Conservation (phyloP, 2,888 invertebrate species). For the Plemyria rubiginata region DNA sequence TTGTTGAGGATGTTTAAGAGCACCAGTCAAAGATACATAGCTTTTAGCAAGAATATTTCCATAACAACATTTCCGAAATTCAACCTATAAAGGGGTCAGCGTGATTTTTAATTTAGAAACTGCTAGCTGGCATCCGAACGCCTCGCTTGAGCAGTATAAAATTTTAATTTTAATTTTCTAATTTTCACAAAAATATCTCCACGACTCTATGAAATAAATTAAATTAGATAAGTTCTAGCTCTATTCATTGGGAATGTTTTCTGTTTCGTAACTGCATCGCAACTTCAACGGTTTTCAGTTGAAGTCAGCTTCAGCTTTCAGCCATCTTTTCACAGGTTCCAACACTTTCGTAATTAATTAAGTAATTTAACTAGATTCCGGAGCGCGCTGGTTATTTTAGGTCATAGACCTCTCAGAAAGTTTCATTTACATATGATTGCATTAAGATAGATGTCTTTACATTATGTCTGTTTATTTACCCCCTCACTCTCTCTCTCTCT, state of each 20-base stretch:
- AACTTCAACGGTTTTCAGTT: conserved; percentile 15
- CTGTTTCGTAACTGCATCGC: conserved; percentile 16
- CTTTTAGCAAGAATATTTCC: no score
- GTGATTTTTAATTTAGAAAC: no score
- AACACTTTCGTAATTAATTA: conserved; percentile 22
- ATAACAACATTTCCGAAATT: no score
- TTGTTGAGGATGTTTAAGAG: no score
- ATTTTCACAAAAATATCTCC: not conserved
- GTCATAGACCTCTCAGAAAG: not conserved
- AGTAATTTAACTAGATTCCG: conserved; percentile 26
- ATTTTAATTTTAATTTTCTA: not conserved
- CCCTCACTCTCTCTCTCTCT: no score
- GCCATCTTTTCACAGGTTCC: conserved; percentile 17
- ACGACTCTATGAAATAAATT: conserved; percentile 5
- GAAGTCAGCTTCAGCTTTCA: conserved; percentile 1
- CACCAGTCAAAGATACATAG: no score
- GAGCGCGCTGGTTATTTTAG: conserved; percentile 1
- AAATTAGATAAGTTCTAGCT: conserved; percentile 15
- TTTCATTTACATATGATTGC: no score
- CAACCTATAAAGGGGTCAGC: no score
- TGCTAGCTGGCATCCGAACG: no score
- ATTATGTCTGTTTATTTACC: no score
- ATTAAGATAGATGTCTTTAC: no score
- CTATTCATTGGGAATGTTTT: conserved; percentile 20
- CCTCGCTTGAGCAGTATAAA: no score